These are phyloP conservation scores for Drosophila triauraria DNA, from an alignment of 1,140 invertebrate species.

Conservation along the genomic window DNA sequence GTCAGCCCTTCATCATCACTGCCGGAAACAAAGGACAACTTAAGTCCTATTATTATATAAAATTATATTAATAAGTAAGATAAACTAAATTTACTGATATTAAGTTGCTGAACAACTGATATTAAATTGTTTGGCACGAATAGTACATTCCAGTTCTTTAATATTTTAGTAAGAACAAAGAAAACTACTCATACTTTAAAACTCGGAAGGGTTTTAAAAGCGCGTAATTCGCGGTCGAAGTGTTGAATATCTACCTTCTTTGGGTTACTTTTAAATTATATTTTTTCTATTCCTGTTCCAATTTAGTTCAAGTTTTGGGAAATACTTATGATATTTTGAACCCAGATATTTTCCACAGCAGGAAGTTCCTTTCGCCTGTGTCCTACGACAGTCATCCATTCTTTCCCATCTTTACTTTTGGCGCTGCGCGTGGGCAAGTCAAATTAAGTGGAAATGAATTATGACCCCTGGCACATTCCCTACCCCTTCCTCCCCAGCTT, in stretches of 20 bases:
- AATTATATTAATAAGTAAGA: too few relatives aligned
- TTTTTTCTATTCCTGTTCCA: rapidly evolving
- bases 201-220: not conserved
- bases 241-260: too few relatives aligned
- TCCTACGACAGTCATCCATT: conserved; percentile 13
- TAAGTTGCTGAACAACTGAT: too few relatives aligned
- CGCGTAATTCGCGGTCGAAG: too few relatives aligned
- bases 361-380: not conserved
- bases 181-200: too few relatives aligned
- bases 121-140: too few relatives aligned
- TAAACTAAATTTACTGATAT: too few relatives aligned
- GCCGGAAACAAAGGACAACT: not conserved
- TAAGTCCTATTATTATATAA: not conserved
- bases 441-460: conserved; percentile 81
- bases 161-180: too few relatives aligned
- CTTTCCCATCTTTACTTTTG: conserved; percentile 4
- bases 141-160: too few relatives aligned
- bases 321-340: not conserved
- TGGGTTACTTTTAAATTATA: not conserved
- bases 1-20: not conserved
- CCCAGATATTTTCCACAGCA: not conserved
- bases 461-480: conserved; percentile 30
- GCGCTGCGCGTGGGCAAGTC: conserved; percentile 67
- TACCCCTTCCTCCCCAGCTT: not conserved
- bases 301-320: not conserved